These are phyloP conservation scores for Butorides virescens DNA, from an alignment of 2,113 vertebrate genomes.

Conservation along the genomic window DNA sequence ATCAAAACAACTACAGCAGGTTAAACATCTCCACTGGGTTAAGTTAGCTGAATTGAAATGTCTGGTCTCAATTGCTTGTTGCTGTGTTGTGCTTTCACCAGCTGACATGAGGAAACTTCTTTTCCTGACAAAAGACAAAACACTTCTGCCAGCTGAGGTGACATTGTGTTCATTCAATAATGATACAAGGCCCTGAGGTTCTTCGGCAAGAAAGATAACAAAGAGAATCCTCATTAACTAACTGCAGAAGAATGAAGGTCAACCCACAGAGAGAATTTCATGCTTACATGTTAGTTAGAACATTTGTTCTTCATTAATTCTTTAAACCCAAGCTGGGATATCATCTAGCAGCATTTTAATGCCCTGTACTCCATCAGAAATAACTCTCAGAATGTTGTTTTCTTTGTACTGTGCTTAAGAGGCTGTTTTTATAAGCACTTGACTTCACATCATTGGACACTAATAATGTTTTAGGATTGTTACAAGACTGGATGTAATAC, in stretches of 20 bases:
- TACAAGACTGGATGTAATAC: constrained; percentile 38
- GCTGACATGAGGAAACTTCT: constrained; percentile 73
- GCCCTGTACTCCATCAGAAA: constrained; percentile 61
- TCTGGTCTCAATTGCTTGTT: constrained; percentile 67
- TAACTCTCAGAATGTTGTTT: constrained; percentile 50
- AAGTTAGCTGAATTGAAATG: constrained; percentile 68
- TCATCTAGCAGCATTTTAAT: constrained; percentile 70
- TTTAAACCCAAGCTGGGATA: constrained; percentile 75
- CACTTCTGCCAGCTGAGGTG: constrained; percentile 76
- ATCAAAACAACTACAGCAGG: constrained; percentile 53
- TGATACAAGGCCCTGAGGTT: constrained; percentile 77
- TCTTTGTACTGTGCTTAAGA: constrained; percentile 34
- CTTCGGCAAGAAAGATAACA: constrained; percentile 76
- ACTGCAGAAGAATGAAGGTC: constrained; percentile 78
- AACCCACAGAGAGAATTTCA: constrained; percentile 75
- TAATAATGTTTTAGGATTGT: constrained; percentile 48
- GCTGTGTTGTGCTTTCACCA: constrained; percentile 62
- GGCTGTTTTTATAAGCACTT: constrained; percentile 38
- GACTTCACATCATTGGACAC: constrained; percentile 17
- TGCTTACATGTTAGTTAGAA: constrained; percentile 69
- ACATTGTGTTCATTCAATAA: constrained; percentile 79
- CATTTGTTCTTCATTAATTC: constrained; percentile 83
- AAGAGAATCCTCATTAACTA: constrained; percentile 78
- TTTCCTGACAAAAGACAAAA: constrained; percentile 77
- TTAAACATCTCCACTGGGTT: constrained; percentile 65